Conservation (phyloP, 2,113 vertebrate species). For the Trogon melanurus region DNA sequence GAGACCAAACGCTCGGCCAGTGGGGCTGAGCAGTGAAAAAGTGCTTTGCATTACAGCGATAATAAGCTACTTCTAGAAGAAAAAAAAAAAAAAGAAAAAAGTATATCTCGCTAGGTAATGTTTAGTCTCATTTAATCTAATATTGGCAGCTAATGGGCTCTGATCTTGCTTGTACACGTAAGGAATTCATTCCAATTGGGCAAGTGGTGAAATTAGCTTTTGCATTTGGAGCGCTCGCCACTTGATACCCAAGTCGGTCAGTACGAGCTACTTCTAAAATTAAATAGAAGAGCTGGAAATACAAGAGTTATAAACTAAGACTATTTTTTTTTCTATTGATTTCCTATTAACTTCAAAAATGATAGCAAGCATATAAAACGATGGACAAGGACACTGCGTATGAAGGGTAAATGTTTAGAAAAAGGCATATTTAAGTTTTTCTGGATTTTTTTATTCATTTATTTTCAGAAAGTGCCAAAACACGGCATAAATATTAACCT, state of each 20-base stretch:
- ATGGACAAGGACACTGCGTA: accelerated
- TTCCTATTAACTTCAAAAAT: background rate
- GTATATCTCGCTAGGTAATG: background rate
- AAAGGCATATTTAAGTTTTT: background rate
- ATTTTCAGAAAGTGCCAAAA: background rate
- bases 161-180: background rate
- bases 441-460: background rate
- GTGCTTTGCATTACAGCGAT: slow-evolving; percentile 31
- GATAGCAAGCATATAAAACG: background rate
- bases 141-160: slow-evolving; percentile 47
- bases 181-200: background rate
- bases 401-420: background rate
- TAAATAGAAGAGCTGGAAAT: no score
- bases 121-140: slow-evolving; percentile 69
- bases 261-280: background rate
- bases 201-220: background rate
- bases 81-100: background rate
- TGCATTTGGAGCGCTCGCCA: background rate
- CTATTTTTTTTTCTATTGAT: background rate
- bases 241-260: background rate
- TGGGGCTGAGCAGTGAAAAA: background rate
- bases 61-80: background rate
- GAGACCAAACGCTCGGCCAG: background rate
- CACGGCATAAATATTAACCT: background rate
- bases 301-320: background rate